Evolutionary conservation across 1,140 invertebrate species (phyloP).

Genomic region (Phortica variegata): DNA sequence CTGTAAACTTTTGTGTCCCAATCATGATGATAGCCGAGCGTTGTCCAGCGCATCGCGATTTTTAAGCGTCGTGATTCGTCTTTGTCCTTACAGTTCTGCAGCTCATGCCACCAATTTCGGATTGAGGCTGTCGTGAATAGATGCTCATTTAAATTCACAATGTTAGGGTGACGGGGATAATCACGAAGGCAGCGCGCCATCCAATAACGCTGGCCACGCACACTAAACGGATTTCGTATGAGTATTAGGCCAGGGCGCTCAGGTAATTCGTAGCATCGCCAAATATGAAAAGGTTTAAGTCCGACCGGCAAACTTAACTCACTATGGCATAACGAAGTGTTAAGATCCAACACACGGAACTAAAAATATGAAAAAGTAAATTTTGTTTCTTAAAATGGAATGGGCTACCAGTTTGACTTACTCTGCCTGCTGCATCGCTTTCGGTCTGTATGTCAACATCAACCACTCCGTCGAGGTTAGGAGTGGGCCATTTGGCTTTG

Average conservation of each 20-base stretch:
- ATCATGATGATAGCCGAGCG: constrained; percentile 92
- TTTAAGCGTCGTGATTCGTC: constrained; percentile 54
- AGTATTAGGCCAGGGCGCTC: constrained; percentile 71
- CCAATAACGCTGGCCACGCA: constrained; percentile 78
- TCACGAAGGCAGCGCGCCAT: constrained; percentile 74
- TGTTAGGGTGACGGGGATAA: constrained; percentile 76
- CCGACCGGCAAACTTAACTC: constrained; percentile 8
- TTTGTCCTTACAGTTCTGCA: constrained; percentile 55
- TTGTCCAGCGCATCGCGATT: constrained; percentile 83
- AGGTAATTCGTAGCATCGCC: constrained; percentile 63
- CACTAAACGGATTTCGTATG: constrained; percentile 82
- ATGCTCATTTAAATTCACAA: constrained; percentile 70
- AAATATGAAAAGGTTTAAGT: constrained; percentile 59
- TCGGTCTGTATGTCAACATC: constrained; percentile 50
- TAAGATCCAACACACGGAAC: background rate
- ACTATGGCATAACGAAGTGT: background rate
- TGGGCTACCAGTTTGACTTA: constrained; percentile 2
- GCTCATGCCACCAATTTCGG: constrained; percentile 55
- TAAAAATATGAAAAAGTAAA: background rate
- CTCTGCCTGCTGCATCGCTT: constrained; percentile 25
- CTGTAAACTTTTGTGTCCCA: constrained; percentile 89
- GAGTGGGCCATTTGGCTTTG: constrained; percentile 60
- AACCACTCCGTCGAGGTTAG: constrained; percentile 60
- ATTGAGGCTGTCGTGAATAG: constrained; percentile 23
- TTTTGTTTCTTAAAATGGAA: background rate